These are phyloP conservation scores for Leptinotarsa juncta DNA, from an alignment of 2,888 invertebrate species.

Conservation along the genomic window DNA sequence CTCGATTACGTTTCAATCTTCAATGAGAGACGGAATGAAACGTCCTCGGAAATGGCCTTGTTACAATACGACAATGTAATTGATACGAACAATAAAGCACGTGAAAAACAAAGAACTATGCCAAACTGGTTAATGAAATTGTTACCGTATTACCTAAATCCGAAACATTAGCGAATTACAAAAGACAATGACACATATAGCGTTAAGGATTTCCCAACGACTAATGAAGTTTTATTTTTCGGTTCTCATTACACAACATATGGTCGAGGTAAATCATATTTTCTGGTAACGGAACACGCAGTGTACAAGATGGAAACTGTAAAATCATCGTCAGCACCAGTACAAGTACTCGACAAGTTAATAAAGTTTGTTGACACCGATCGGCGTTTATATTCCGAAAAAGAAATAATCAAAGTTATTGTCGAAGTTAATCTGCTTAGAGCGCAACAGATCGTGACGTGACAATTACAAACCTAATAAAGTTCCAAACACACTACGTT, in stretches of 20 bases:
- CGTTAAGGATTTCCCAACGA: slow-evolving; percentile 1
- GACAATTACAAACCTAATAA: not conserved
- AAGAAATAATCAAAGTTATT: not conserved
- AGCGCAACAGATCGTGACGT: not conserved
- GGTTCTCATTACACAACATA: slow-evolving; percentile 7
- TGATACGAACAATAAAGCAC: slow-evolving; percentile 2
- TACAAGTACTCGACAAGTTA: not conserved
- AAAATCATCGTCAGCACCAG: not conserved
- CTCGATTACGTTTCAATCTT: not conserved
- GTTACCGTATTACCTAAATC: not conserved
- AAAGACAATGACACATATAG: slow-evolving; percentile 13
- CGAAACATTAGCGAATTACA: not conserved
- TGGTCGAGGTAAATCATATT: slow-evolving; percentile 1
- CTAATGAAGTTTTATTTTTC: slow-evolving; percentile 3
- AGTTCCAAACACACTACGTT: not conserved
- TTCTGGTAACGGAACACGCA: slow-evolving; percentile 11
- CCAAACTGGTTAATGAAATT: slow-evolving; percentile 1
- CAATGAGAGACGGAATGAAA: not conserved
- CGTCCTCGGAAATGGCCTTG: not conserved
- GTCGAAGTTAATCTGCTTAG: not conserved
- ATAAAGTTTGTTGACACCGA: not conserved
- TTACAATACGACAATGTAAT: not conserved
- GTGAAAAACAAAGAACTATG: slow-evolving; percentile 7
- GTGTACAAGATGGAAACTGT: not conserved
- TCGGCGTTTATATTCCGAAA: not conserved